Percentiles rank a stretch among this genome's conserved stretches.
phyloP scores from a whole-genome alignment of 2,888 invertebrate species.

The Campopleginae sp. region DNA sequence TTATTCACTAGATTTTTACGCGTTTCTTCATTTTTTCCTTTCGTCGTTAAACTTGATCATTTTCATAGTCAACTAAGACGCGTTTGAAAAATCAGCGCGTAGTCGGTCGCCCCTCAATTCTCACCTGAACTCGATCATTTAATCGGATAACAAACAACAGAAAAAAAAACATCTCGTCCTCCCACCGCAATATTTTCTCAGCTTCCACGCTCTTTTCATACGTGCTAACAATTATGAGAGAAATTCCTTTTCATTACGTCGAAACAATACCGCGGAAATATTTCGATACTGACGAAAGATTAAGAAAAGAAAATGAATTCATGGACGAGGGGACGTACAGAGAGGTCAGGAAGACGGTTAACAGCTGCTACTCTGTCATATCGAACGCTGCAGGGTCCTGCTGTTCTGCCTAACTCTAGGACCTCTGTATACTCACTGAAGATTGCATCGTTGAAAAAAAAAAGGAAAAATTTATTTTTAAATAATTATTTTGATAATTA shows the following conservation, averaged over 20 bases:
- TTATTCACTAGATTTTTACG: background rate
- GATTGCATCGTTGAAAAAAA: no score
- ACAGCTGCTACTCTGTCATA: constrained; percentile 59
- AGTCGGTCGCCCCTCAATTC: background rate
- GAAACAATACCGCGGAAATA: constrained; percentile 4
- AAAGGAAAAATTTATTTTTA: no score
- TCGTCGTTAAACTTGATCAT: background rate
- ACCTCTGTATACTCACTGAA: constrained; percentile 14
- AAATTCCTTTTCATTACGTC: background rate
- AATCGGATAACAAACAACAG: background rate
- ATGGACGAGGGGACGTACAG: constrained; percentile 21
- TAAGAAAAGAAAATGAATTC: background rate
- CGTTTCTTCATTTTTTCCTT: background rate
- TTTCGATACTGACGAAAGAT: constrained; percentile 5
- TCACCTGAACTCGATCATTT: background rate
- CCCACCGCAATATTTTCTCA: background rate
- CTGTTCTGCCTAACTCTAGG: constrained; percentile 45
- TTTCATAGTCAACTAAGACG: background rate
- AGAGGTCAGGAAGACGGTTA: constrained; percentile 60
- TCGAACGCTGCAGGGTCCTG: constrained; percentile 42
- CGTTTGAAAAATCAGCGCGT: background rate
- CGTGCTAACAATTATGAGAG: background rate
- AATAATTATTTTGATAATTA: no score
- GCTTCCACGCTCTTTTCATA: background rate
- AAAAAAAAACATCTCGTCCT: background rate